Evolutionary conservation across 2,797 vertebrate species (phyloP), one percentile per base, ranked within the genome.

Genomic region (Pseudochirops cupreus): DNA sequence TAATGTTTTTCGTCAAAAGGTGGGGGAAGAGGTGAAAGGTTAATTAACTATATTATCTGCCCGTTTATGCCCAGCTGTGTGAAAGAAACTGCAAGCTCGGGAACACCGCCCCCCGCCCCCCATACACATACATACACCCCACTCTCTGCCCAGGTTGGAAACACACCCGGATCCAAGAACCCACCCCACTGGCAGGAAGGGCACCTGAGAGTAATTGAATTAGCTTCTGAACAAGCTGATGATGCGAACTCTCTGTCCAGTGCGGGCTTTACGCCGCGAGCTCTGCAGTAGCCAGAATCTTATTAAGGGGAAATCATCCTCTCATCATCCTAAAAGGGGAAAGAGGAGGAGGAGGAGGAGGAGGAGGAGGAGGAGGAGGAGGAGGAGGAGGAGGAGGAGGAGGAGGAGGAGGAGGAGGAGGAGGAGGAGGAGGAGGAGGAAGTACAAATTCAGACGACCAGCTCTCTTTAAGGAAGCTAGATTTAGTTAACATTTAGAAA

Each of bases 1-100:
- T 95, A 98, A 98, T 93, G 97, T 94, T 93, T 98, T 98, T 97
- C 97, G 98, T 97, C 98, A 96, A 97, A 98, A 98, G 94, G 96
- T 93, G 95, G 92, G 95, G 50, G 87, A 96, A 28, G 94, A 59
- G 98, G 98, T 98, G 97, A 99, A 98, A 99, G 98, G 98, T 99
- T 99, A 99, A 99, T 98, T 98, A 98, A 98, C 96, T 98, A 95
- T 98, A 99, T 98, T 98, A 99, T 99, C 98, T 98, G 97, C 97
- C 97, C 97, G 91, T 98, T 98, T 98, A 98, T 98, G 98, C 98
- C 98, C 98, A 99, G 98, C 98, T 99, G 98, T 98, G 98, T 98
- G 98, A 98, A 98, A 87, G 74, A 97, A 97, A 97, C 93, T 46
- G 93, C 95, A 91, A 0, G 2, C 55, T 98, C 97, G 96, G 74